Conservation (phyloP, 2,113 vertebrate species). For the Hylia prasina region DNA sequence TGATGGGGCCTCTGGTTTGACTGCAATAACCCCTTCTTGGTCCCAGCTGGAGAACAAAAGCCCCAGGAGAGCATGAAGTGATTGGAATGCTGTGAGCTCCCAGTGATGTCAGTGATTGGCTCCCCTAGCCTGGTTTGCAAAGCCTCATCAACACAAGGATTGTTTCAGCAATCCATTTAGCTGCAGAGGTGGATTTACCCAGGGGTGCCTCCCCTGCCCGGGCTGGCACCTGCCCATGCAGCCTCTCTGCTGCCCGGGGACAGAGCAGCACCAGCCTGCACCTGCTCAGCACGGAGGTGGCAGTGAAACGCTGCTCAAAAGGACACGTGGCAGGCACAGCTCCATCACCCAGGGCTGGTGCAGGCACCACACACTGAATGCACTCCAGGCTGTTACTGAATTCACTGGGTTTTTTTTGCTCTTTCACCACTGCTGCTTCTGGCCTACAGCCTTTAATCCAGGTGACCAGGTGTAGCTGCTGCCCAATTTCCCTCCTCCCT, state of each 20-base stretch:
- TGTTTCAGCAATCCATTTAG: constrained; percentile 36
- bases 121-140: constrained; percentile 5
- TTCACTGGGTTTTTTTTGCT: not conserved
- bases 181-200: constrained; percentile 23
- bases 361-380: not conserved
- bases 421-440: not conserved
- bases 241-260: not conserved
- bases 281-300: too few species aligned
- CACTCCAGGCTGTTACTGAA: not conserved
- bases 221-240: not conserved
- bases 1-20: not conserved
- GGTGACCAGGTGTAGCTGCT: not conserved
- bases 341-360: not conserved
- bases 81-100: not conserved
- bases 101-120: not conserved
- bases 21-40: not conserved
- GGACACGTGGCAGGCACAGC: accelerated
- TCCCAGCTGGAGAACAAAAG: not conserved
- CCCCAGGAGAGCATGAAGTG: not conserved
- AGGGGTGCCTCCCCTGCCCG: not conserved
- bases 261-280: not conserved
- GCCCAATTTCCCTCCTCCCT: not conserved
- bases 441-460: not conserved
- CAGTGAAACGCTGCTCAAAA: accelerated
- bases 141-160: constrained; percentile 38